Evolutionary conservation across 2,113 vertebrate species (phyloP).

Genomic region (Lota lota): DNA sequence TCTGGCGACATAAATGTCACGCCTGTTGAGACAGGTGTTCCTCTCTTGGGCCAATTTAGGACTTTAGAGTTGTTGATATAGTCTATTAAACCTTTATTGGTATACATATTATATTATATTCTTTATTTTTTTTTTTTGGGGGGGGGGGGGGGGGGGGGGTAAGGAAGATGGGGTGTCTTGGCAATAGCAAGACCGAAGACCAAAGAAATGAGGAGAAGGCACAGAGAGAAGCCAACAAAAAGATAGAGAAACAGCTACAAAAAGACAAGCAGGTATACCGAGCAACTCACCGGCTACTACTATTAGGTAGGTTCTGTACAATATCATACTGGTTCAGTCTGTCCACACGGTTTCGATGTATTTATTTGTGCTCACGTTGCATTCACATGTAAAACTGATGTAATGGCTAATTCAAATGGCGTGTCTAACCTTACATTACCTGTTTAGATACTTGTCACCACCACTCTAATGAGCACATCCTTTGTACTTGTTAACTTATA

Average conservation of each 20-base stretch:
- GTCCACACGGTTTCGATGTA: not conserved
- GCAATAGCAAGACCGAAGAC: constrained; percentile 94
- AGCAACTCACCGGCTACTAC: constrained; percentile 89
- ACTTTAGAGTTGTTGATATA: constrained; percentile 48
- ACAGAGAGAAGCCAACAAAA: constrained; percentile 91
- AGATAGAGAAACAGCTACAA: constrained; percentile 93
- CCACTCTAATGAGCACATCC: no score
- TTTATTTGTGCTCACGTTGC: not conserved
- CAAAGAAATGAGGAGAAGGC: constrained; percentile 92
- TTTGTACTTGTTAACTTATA: no score
- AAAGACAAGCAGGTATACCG: constrained; percentile 95
- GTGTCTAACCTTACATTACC: no score
- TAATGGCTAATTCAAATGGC: not conserved
- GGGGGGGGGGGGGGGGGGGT: constrained; percentile 71
- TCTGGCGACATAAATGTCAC: constrained; percentile 67
- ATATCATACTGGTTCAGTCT: not conserved
- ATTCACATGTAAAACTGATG: not conserved
- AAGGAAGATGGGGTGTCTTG: constrained; percentile 88
- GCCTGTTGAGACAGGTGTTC: constrained; percentile 59
- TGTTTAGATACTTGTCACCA: no score
- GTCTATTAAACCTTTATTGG: no score
- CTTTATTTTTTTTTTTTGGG: no score
- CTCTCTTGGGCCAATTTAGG: constrained; percentile 62
- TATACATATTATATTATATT: no score
- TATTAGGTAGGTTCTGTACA: constrained; percentile 80